Evolutionary conservation across 2,888 invertebrate genomes (phyloP), one percentile per base, ranked within the genome.

Genomic region (Archaeoteleia sp.): DNA sequence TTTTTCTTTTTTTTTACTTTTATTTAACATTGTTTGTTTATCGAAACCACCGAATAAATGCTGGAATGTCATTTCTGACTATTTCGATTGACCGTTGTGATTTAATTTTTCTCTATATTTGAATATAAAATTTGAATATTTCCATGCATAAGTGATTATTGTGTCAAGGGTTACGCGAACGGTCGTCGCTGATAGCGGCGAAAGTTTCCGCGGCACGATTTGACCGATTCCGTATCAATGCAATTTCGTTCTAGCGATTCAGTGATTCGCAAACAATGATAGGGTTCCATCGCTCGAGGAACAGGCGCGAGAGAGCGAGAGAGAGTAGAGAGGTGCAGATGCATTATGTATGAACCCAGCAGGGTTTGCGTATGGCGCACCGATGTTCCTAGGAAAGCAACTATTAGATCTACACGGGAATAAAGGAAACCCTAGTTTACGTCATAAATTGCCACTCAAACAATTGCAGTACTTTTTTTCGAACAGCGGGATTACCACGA

Each of bases 221-320:
- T 42, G 49, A 53, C 40, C 27, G 60, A 37, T 42, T 57, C 14
- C 48, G 68, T 74, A 73, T 72, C 74, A 62, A 37, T 65, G 73
- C 70, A 72, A 76, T 77, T 77, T 75, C 74, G 71, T 74, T 78
- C 70, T 67, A 60, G 65, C 71, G 74, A 78, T 72, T 76, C 77
- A 77, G 77, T 78, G 81, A 78, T 78, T 80, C 75, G 78, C 74
- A 76, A 81, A 81, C 78, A 79, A 78, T 76, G 77, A 79, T 77
- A 77, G 68, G 57, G 74, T 71, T 75, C 71, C 72, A 73, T 78
- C 72, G 72, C 54, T 60, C 51, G 17, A 48, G 43, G n/a, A n/a
- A n/a, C n/a, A n/a, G n/a, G n/a, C n/a, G n/a, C 27, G n/a, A 34
- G 39, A 32, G 15, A 37, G 46, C 27, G 63, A 48, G 48, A 55